These are phyloP conservation scores for Pelusios castaneus DNA, from an alignment of 2,113 vertebrate genomes.

Conservation along the genomic window DNA sequence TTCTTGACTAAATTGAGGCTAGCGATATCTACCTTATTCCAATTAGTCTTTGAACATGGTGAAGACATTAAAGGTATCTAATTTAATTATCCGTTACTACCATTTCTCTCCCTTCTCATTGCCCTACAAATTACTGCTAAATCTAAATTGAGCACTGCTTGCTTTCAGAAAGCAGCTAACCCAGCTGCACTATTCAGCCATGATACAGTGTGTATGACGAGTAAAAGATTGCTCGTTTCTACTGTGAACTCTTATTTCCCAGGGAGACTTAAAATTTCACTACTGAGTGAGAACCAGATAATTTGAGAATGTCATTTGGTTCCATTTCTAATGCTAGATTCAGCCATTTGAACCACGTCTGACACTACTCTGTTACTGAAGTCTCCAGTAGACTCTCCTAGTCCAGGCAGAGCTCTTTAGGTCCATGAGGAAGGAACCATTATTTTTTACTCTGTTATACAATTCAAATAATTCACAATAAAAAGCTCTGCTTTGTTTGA, in stretches of 20 bases:
- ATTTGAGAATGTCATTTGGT: neutral
- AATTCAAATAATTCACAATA: neutral
- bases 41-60: neutral
- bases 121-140: neutral
- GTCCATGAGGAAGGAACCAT: neutral
- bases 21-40: neutral
- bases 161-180: neutral
- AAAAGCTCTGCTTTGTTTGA: neutral
- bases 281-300: neutral
- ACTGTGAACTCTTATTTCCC: neutral
- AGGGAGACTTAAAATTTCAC: neutral
- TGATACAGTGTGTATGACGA: neutral
- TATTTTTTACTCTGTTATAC: neutral
- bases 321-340: neutral
- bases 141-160: neutral
- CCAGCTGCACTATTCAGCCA: neutral
- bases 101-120: neutral
- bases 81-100: neutral
- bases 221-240: neutral
- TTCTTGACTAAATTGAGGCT: neutral
- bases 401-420: neutral
- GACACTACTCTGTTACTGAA: neutral
- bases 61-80: neutral
- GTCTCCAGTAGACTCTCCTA: neutral
- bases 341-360: neutral